A percentile compares a stretch with the other conserved stretches of the same genome.
phyloP scores from a whole-genome alignment of 2,888 invertebrate species.

The Enchytraeus crypticus region DNA sequence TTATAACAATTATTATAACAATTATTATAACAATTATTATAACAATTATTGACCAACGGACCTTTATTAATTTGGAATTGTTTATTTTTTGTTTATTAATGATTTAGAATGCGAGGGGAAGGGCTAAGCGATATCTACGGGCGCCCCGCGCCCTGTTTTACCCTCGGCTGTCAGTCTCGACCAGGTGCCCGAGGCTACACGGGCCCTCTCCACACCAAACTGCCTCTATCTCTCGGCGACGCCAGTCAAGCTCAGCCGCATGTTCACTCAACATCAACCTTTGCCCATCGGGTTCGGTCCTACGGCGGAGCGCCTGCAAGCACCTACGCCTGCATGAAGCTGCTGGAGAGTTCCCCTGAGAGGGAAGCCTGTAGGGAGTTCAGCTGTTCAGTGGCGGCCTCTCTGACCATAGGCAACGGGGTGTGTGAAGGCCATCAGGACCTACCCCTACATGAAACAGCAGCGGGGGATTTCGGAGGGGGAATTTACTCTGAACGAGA shows the following conservation, averaged over 20 bases:
- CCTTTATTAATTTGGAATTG: not conserved
- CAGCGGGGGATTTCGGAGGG: too few relatives aligned
- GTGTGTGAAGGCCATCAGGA: too few relatives aligned
- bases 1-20: too few relatives aligned
- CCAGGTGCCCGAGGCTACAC: too few relatives aligned
- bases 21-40: not conserved
- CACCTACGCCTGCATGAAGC: constrained; percentile 10
- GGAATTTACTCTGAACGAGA: too few relatives aligned
- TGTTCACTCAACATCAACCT: not conserved
- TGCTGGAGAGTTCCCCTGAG: constrained; percentile 1
- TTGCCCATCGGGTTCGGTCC: constrained; percentile 2
- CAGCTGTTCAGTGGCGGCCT: too few relatives aligned
- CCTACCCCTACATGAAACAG: too few relatives aligned
- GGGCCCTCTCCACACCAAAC: not conserved
- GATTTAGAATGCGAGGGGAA: not conserved
- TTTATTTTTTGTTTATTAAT: not conserved
- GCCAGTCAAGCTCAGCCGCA: not conserved
- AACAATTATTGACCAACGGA: not conserved
- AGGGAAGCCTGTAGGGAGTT: too few relatives aligned
- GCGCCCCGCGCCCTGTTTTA: not conserved
- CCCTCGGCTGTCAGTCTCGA: too few relatives aligned
- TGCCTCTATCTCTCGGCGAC: not conserved
- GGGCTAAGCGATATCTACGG: not conserved
- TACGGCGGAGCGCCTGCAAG: not conserved
- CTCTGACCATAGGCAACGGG: too few relatives aligned